Conservation (phyloP, 2,888 invertebrate genomes). For the Dendrolimus houi region DNA sequence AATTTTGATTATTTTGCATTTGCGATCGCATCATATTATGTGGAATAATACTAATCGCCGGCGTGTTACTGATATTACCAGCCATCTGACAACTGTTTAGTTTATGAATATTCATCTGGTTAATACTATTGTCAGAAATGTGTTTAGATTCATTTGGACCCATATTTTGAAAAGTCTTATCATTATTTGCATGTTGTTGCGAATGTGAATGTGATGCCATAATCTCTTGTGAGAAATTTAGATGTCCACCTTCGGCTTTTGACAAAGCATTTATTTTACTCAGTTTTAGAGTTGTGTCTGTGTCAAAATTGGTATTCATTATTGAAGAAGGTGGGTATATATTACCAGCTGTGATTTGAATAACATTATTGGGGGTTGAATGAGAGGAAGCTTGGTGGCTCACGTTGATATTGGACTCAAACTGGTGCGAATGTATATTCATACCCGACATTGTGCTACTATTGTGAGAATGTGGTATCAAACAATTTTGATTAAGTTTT, state of each 20-base stretch:
- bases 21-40: conserved; percentile 57
- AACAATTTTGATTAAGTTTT: conserved; percentile 54
- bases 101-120: conserved; percentile 60
- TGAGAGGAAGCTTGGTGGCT: conserved; percentile 58
- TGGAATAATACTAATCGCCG: conserved; percentile 62
- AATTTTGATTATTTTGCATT: conserved; percentile 53
- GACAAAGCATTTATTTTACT: conserved; percentile 68
- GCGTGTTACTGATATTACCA: conserved; percentile 45
- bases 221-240: conserved; percentile 67
- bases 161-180: conserved; percentile 63
- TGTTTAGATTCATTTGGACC: conserved; percentile 56
- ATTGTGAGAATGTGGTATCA: conserved; percentile 46
- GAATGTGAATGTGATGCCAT: conserved; percentile 68
- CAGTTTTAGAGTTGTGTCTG: conserved; percentile 62
- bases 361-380: conserved; percentile 59
- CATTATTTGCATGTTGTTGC: conserved; percentile 60
- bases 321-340: conserved; percentile 59
- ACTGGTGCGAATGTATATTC: conserved; percentile 58
- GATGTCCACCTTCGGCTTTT: conserved; percentile 63
- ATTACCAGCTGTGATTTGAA: conserved; percentile 66
- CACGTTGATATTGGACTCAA: conserved; percentile 48
- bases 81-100: conserved; percentile 63
- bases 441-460: conserved; percentile 38
- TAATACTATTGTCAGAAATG: conserved; percentile 40
- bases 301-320: conserved; percentile 60